phyloP scores from a whole-genome alignment of 2,888 invertebrate species.

The Pheosia tremula region DNA sequence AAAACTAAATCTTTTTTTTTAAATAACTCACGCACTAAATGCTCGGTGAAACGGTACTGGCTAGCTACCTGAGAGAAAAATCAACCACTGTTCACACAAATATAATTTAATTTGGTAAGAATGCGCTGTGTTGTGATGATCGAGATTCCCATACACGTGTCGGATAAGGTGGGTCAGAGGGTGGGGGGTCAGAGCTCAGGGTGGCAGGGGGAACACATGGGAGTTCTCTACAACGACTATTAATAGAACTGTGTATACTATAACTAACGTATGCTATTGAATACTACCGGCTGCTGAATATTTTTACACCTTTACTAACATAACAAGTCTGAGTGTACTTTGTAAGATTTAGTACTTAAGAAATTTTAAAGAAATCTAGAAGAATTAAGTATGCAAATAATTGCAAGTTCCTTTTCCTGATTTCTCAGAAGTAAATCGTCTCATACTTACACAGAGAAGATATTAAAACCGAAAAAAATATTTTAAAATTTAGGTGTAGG shows the following conservation, averaged over 20 bases:
- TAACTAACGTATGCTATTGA: background rate
- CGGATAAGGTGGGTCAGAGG: background rate
- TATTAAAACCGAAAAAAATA: background rate
- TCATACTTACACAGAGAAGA: too few species aligned
- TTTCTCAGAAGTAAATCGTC: too few species aligned
- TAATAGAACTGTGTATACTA: background rate
- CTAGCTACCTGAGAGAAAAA: too few species aligned
- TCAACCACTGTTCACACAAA: too few species aligned
- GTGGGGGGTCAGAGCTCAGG: background rate
- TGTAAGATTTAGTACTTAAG: too few species aligned
- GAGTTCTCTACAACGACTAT: background rate
- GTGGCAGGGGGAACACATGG: background rate
- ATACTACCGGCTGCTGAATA: background rate
- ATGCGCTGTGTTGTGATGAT: background rate
- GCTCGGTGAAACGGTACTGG: too few species aligned
- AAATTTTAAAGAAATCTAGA: too few species aligned
- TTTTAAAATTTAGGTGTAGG: background rate
- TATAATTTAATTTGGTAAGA: background rate
- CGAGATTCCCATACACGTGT: background rate
- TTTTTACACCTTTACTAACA: background rate
- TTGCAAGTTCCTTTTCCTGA: too few species aligned
- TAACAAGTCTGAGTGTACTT: background rate
- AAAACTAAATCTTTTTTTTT: too few species aligned
- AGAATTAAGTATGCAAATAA: too few species aligned
- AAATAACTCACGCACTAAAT: too few species aligned